Evolutionary conservation across 2,113 vertebrate genomes (phyloP), one percentile per base, ranked within the genome.

Genomic region (Ammodytes marinus): DNA sequence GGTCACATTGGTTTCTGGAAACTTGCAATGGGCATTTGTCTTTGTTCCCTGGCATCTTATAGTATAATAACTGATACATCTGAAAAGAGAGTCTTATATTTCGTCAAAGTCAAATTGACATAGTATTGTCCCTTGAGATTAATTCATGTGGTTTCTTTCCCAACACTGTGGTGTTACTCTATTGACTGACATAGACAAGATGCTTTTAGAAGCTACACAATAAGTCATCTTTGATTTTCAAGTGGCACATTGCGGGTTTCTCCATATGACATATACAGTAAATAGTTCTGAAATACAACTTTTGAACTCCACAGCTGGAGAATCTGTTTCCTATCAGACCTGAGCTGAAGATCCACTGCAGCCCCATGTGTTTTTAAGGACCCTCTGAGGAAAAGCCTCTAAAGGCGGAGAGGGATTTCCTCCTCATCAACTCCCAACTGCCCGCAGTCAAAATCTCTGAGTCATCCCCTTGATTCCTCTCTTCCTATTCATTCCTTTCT

Each of bases 341-440:
- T 67, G 47, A 82, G 74, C 75, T 7, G 47, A 70, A 79, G 79
- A 86, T 77, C 74, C 74, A 83, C 37, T 0, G 76, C 82, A 54
- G 87, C 54, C 52, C 54, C 79, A 60, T 86, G 70, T 78, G 68
- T 83, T 88, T 83, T 74, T 70, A 86, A 89, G 88, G 82, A 66
- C 69, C 76, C 69, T 71, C 5, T 0, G 79, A 84, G 80, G 72
- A 85, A 27, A 27, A 85, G 75, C 77, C 68, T 81, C 83, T 87
- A 83, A 86, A 84, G 81, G 76, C 42, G 14, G 65, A 65, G 65
- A 86, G 82, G 86, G 91, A 92, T 92, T 92, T 91, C 86, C 83
- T 87, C 66, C 81, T 86, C 86, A 90, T 92, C 82, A 88, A 74
- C 60, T 86, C 80, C 27, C 49, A 10, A 8, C 68, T 42, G 81